These are phyloP conservation scores for Plotosus lineatus DNA, from an alignment of 2,113 vertebrate species.

Conservation along the genomic window DNA sequence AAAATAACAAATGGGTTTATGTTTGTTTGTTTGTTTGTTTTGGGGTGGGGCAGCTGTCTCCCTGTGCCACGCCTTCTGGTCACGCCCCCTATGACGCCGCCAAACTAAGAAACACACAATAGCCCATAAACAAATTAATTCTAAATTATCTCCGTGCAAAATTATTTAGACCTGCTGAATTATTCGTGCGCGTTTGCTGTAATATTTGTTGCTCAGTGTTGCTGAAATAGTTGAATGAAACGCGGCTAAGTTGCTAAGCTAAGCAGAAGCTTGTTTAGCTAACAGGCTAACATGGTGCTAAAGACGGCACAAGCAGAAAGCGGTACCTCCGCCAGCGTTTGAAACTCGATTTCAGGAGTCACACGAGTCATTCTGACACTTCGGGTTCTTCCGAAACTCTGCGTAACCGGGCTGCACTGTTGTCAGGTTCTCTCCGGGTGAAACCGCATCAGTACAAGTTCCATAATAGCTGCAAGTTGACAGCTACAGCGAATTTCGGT, in stretches of 20 bases:
- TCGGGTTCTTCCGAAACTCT: neutral
- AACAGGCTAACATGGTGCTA: neutral
- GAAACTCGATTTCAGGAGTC: constrained; percentile 37
- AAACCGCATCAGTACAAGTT: constrained; percentile 26
- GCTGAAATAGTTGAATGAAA: too few relatives aligned
- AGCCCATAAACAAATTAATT: neutral
- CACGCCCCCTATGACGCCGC: neutral
- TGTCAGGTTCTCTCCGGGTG: neutral
- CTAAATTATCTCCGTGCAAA: neutral
- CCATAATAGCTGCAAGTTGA: constrained; percentile 29
- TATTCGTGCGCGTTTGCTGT: neutral
- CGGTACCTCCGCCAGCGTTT: constrained; percentile 54
- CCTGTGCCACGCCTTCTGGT: neutral
- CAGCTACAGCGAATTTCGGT: constrained; percentile 35
- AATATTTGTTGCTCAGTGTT: neutral
- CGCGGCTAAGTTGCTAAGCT: too few relatives aligned
- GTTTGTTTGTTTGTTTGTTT: neutral
- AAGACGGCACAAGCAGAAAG: neutral
- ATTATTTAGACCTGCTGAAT: too few relatives aligned
- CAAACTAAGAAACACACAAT: neutral
- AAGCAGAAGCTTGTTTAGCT: neutral
- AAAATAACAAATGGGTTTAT: too few relatives aligned
- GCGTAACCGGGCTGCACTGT: neutral
- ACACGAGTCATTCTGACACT: constrained; percentile 36
- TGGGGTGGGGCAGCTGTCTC: neutral